Conservation (phyloP, 2,113 vertebrate genomes). For the Varanus salvator region DNA sequence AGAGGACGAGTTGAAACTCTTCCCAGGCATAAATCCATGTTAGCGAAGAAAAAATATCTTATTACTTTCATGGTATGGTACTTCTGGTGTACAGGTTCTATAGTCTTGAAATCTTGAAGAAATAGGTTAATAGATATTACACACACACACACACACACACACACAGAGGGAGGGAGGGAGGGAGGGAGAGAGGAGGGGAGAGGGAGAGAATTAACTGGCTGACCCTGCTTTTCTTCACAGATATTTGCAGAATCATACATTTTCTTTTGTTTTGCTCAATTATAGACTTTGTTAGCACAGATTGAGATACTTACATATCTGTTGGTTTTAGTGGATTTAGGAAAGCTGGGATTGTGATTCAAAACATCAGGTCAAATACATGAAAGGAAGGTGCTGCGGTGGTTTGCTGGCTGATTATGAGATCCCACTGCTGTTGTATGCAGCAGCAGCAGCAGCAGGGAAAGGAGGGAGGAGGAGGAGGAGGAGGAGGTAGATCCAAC, state of each 20-base stretch:
- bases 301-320: background rate
- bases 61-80: constrained; percentile 47
- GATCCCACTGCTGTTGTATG: no score
- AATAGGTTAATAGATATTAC: background rate
- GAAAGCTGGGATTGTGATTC: background rate
- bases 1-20: constrained; percentile 68
- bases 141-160: no score
- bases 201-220: background rate
- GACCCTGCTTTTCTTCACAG: constrained; percentile 20
- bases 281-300: background rate
- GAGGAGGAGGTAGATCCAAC: background rate
- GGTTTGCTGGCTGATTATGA: background rate
- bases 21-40: constrained; percentile 67
- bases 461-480: background rate
- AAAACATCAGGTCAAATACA: background rate
- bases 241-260: background rate
- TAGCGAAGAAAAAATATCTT: constrained; percentile 60
- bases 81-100: constrained; percentile 24
- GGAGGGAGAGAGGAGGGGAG: no score
- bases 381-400: background rate
- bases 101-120: background rate
- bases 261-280: background rate
- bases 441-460: no score
- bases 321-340: background rate
- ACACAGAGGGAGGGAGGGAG: background rate